A percentile compares a stretch with the other conserved stretches of the same genome.
Conservation (phyloP, 2,888 invertebrate genomes). For the Platypus cylindrus region DNA sequence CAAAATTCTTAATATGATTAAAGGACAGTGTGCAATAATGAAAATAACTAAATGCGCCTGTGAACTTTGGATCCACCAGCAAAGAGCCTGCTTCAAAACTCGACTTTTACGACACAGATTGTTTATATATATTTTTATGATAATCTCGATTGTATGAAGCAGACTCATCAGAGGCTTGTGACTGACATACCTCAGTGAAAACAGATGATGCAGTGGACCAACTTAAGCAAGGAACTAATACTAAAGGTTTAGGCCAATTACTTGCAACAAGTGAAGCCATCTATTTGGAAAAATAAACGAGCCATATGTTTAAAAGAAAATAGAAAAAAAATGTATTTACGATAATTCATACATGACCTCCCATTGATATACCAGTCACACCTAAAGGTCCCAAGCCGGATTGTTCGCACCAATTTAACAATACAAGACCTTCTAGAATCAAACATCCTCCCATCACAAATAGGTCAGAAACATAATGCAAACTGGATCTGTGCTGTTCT, state of each 20-base stretch:
- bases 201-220: constrained; percentile 96
- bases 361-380: constrained; percentile 93
- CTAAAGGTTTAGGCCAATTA: constrained; percentile 89
- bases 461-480: constrained; percentile 92
- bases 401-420: constrained; percentile 88
- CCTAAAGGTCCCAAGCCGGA: constrained; percentile 88
- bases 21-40: no score
- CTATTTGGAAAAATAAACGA: constrained; percentile 40
- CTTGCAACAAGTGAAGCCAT: constrained; percentile 97
- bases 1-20: no score
- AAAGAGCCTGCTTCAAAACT: no score
- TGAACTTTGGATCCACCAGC: no score
- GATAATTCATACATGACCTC: constrained; percentile 73
- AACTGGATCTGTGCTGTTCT: constrained; percentile 75
- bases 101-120: no score
- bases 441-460: constrained; percentile 98
- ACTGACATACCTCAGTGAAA: constrained; percentile 63
- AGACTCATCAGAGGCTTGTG: no score
- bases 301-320: background rate
- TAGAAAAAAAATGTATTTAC: background rate
- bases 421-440: constrained; percentile 80
- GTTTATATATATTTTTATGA: no score
- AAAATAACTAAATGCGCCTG: no score
- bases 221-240: constrained; percentile 88
- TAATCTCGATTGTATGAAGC: no score